A percentile compares a stretch with the other conserved stretches of the same genome.
Conservation (phyloP, 2,113 vertebrate species). For the Motacilla tschutschensis region DNA sequence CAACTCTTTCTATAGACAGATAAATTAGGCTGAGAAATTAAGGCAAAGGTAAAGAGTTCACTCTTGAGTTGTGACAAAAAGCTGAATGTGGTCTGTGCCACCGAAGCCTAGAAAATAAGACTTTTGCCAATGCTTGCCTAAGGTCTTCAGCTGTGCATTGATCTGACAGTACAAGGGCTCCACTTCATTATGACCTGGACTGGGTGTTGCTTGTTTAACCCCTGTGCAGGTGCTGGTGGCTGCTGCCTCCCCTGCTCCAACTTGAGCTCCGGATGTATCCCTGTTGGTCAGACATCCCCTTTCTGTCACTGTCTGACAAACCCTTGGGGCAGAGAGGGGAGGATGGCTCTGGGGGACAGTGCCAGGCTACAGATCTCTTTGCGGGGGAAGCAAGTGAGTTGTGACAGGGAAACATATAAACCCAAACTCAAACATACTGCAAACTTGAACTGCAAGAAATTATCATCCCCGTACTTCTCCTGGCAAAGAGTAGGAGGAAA, state of each 20-base stretch:
- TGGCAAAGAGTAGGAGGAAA: neutral
- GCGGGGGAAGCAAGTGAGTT: neutral
- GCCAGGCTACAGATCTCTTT: neutral
- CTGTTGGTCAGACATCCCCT: fast-evolving
- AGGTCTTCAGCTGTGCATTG: too few relatives aligned
- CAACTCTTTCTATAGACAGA: neutral
- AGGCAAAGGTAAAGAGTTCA: neutral
- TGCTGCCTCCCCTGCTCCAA: neutral
- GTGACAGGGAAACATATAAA: neutral
- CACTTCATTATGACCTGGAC: fast-evolving
- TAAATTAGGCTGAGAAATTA: neutral
- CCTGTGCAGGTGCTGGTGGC: fast-evolving
- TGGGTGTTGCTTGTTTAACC: neutral
- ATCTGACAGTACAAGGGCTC: neutral
- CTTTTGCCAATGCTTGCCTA: neutral
- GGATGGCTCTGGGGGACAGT: fast-evolving
- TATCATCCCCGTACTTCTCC: neutral
- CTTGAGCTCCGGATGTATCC: neutral
- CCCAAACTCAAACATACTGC: neutral
- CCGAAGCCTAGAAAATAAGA: neutral
- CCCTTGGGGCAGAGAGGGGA: neutral
- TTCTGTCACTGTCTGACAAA: neutral
- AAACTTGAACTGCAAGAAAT: neutral
- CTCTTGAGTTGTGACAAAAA: neutral
- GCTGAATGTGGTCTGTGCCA: neutral